Percentiles rank a stretch among this genome's conserved stretches.
Conservation (phyloP, 2,113 vertebrate species). For the Amblyornis subalaris region DNA sequence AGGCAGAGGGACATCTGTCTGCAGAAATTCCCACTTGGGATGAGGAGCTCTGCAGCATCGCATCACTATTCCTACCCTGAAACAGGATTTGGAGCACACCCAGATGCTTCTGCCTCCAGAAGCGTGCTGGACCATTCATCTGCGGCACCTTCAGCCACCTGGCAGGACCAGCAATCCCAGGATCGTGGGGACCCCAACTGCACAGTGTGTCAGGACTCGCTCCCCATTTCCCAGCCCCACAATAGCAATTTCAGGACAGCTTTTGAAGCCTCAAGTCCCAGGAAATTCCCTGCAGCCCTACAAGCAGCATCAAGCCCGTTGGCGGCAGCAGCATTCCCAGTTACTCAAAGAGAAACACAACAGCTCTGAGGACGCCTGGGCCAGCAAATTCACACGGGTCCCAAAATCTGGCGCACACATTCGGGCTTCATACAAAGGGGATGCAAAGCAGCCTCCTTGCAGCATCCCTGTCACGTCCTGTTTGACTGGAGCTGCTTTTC, state of each 20-base stretch:
- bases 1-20: not conserved
- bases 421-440: slow-evolving; percentile 25
- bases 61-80: not conserved
- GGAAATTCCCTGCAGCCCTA: not conserved
- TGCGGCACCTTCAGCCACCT: not conserved
- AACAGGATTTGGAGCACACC: not conserved
- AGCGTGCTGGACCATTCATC: rapidly evolving
- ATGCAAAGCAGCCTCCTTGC: slow-evolving; percentile 62
- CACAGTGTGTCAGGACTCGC: rapidly evolving
- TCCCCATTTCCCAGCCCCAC: not conserved
- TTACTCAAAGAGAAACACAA: not conserved
- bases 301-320: not conserved
- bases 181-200: not conserved
- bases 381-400: slow-evolving; percentile 53
- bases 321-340: not conserved
- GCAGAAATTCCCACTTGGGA: rapidly evolving
- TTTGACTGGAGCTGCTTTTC: slow-evolving; percentile 60
- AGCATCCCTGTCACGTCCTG: slow-evolving; percentile 52
- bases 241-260: not conserved
- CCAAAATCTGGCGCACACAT: slow-evolving; percentile 15
- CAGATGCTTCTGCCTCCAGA: not conserved
- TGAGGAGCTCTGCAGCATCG: rapidly evolving
- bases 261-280: not conserved
- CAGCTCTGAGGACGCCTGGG: not conserved
- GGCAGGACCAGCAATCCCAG: not conserved